These are phyloP conservation scores for Heliothis peltigera DNA, from an alignment of 2,888 invertebrate species.

Conservation along the genomic window DNA sequence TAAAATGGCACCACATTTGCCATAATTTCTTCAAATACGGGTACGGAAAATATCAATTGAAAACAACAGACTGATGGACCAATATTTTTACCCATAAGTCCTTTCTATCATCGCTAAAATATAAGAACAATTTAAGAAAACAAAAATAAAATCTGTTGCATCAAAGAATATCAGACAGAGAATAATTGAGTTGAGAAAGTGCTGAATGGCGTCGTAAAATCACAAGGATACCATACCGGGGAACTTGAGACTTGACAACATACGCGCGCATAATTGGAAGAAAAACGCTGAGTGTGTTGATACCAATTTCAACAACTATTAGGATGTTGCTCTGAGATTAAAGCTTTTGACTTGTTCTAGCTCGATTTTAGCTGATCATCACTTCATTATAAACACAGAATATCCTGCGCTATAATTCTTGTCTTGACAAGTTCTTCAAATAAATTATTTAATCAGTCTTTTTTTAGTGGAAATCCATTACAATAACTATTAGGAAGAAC, in stretches of 20 bases:
- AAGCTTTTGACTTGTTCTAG: no score
- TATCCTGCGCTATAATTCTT: no score
- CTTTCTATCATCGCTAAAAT: neutral
- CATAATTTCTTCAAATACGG: no score
- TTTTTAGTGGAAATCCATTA: no score
- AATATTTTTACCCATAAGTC: neutral
- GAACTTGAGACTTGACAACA: slow-evolving; percentile 42
- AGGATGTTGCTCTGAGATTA: no score
- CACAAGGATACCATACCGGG: slow-evolving; percentile 53
- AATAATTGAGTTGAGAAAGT: slow-evolving; percentile 66
- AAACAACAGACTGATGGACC: neutral
- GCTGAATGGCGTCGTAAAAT: slow-evolving; percentile 63
- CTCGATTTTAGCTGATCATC: no score
- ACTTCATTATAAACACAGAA: no score
- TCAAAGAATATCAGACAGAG: slow-evolving; percentile 57
- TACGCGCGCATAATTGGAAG: neutral
- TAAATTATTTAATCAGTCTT: no score
- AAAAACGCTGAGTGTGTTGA: neutral
- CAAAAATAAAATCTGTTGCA: slow-evolving; percentile 50
- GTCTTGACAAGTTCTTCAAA: no score
- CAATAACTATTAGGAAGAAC: no score
- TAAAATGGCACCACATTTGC: no score
- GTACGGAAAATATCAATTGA: no score
- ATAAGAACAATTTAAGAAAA: slow-evolving; percentile 28
- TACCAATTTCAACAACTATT: neutral